These are phyloP conservation scores for Ceratina calcarata DNA, from an alignment of 1,140 invertebrate species.

Conservation along the genomic window DNA sequence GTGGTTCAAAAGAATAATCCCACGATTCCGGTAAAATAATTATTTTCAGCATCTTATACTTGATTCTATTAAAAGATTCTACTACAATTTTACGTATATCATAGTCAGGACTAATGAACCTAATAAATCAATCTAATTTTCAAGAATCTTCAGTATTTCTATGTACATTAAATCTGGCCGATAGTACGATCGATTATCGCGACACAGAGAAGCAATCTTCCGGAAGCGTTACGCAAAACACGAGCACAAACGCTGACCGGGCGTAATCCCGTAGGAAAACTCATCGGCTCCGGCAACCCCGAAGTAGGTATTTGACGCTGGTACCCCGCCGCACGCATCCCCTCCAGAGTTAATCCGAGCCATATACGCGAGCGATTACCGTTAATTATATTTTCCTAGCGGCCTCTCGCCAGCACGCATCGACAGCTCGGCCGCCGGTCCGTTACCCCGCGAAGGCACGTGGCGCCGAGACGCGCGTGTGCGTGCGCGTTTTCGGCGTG, in stretches of 20 bases:
- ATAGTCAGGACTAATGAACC: too few species aligned
- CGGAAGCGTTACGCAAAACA: slow-evolving; percentile 10
- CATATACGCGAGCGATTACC: slow-evolving; percentile 80
- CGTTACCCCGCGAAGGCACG: too few species aligned
- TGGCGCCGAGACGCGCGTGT: too few species aligned
- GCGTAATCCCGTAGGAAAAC: slow-evolving; percentile 64
- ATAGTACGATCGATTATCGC: too few species aligned
- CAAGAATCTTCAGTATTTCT: too few species aligned
- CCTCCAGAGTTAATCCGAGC: slow-evolving; percentile 77
- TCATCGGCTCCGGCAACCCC: slow-evolving; percentile 67
- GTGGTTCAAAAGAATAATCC: neutral
- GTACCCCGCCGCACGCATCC: slow-evolving; percentile 29
- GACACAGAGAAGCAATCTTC: slow-evolving; percentile 44
- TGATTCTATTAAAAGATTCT: too few species aligned
- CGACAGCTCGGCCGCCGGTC: too few species aligned
- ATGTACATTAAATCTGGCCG: too few species aligned
- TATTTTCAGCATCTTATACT: too few species aligned
- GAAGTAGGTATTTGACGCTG: slow-evolving; percentile 70
- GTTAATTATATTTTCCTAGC: slow-evolving; percentile 80
- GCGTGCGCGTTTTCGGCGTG: slow-evolving; percentile 22
- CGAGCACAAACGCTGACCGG: slow-evolving; percentile 3
- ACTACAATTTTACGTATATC: too few species aligned
- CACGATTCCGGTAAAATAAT: neutral
- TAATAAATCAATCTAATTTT: too few species aligned
- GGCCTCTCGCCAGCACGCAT: slow-evolving; percentile 48